Evolutionary conservation across 2,888 invertebrate species (phyloP).

Genomic region (Leptinotarsa juncta): DNA sequence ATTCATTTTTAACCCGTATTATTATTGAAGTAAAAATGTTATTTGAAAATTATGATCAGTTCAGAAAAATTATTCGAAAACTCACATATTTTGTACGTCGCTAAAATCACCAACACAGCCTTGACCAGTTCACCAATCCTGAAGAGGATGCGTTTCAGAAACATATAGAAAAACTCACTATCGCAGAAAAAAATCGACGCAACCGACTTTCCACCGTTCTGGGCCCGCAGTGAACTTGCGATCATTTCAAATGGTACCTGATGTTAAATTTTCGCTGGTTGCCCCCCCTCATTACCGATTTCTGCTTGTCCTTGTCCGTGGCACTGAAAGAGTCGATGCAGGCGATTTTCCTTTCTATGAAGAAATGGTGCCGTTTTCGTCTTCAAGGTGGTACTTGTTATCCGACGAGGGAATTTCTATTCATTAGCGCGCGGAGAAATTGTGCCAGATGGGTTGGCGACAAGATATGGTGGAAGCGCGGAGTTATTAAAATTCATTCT

Average conservation of each 20-base stretch:
- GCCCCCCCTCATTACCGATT: slow-evolving; percentile 6
- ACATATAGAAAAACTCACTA: slow-evolving; percentile 21
- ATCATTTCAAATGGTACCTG: slow-evolving; percentile 29
- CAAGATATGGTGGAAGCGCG: too few relatives aligned
- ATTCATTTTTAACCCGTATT: too few relatives aligned
- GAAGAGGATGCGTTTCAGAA: slow-evolving; percentile 19
- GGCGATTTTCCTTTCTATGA: not conserved
- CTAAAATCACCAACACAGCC: slow-evolving; percentile 18
- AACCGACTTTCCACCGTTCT: not conserved
- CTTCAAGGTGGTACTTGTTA: slow-evolving; percentile 16
- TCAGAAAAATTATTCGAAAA: not conserved
- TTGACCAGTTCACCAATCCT: slow-evolving; percentile 27
- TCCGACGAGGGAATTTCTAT: slow-evolving; percentile 26
- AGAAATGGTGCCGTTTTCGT: slow-evolving; percentile 20
- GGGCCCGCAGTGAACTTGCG: not conserved
- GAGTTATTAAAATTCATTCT: too few relatives aligned
- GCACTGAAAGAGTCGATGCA: slow-evolving; percentile 5
- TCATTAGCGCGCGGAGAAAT: slow-evolving; percentile 7
- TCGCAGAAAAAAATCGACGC: not conserved
- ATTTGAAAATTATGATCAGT: not conserved
- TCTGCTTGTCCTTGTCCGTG: slow-evolving; percentile 6
- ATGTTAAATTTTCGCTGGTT: slow-evolving; percentile 24
- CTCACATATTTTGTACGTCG: slow-evolving; percentile 23
- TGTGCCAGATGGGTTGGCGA: not conserved
- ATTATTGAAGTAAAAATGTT: too few relatives aligned